These are phyloP conservation scores for Alca torda DNA, from an alignment of 2,797 vertebrate genomes.

Conservation along the genomic window DNA sequence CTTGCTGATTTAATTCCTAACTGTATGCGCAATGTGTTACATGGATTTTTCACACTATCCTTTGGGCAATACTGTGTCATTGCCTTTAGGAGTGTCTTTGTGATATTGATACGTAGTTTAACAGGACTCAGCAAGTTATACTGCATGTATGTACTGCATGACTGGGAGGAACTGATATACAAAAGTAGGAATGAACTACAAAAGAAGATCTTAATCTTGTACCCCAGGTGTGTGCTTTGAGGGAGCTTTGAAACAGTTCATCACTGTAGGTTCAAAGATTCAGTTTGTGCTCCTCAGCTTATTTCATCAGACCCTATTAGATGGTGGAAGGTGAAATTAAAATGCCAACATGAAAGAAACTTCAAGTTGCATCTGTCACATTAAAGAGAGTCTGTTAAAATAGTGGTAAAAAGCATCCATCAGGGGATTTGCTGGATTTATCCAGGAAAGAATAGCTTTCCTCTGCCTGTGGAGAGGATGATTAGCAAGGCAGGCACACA, in stretches of 20 bases:
- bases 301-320: background rate
- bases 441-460: background rate
- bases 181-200: background rate
- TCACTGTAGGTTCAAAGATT: background rate
- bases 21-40: background rate
- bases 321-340: background rate
- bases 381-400: slow-evolving; percentile 22
- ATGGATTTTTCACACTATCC: background rate
- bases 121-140: background rate
- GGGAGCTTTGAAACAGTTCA: slow-evolving; percentile 13
- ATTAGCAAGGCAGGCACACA: background rate
- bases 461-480: background rate
- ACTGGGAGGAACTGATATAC: background rate
- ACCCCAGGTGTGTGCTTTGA: background rate
- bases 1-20: background rate
- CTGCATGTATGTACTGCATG: background rate
- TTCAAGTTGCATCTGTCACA: slow-evolving; percentile 11
- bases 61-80: background rate
- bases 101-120: background rate
- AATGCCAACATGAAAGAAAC: background rate
- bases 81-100: background rate
- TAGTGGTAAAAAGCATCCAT: background rate
- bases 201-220: slow-evolving; percentile 1
- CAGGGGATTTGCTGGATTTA: background rate
- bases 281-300: background rate